A percentile compares a stretch with the other conserved stretches of the same genome.
Evolutionary conservation across 2,888 invertebrate species (phyloP).

Genomic region (Limenitis arthemis): DNA sequence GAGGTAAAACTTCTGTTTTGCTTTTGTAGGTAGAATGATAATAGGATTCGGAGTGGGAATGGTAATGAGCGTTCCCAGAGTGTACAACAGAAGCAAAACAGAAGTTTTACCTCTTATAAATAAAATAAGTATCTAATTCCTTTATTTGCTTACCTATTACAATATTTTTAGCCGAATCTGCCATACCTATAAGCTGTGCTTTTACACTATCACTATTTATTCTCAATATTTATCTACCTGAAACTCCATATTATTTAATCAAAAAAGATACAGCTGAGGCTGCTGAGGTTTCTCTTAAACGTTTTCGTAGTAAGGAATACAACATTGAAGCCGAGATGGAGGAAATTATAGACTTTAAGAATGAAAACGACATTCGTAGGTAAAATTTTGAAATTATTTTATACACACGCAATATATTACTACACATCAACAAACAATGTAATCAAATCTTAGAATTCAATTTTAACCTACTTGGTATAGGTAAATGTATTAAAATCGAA

Average conservation of each 20-base stretch:
- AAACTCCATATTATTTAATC: constrained; percentile 45
- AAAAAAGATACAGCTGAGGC: constrained; percentile 27
- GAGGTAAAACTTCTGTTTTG: not conserved
- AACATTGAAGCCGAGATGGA: constrained; percentile 37
- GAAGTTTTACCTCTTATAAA: not conserved
- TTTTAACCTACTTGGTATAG: too few relatives aligned
- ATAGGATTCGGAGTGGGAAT: too few relatives aligned
- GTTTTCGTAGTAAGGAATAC: constrained; percentile 35
- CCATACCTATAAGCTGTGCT: constrained; percentile 40
- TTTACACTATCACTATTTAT: constrained; percentile 29
- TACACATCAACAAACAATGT: too few relatives aligned
- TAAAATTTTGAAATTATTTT: constrained; percentile 26
- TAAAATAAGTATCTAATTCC: not conserved
- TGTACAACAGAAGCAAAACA: constrained; percentile 61
- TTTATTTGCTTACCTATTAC: constrained; percentile 56
- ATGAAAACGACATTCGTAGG: constrained; percentile 43
- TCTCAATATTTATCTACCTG: constrained; percentile 35
- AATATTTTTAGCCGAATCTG: constrained; percentile 61
- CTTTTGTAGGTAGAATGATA: not conserved
- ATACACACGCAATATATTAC: too few relatives aligned
- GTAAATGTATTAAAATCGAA: too few relatives aligned
- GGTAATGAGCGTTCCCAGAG: too few relatives aligned
- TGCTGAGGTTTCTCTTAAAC: constrained; percentile 29
- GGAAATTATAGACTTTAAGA: constrained; percentile 40
- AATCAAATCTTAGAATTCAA: too few relatives aligned